Evolutionary conservation across 2,888 invertebrate genomes (phyloP), one percentile per base, ranked within the genome.

Genomic region (Cheilosia impressa): DNA sequence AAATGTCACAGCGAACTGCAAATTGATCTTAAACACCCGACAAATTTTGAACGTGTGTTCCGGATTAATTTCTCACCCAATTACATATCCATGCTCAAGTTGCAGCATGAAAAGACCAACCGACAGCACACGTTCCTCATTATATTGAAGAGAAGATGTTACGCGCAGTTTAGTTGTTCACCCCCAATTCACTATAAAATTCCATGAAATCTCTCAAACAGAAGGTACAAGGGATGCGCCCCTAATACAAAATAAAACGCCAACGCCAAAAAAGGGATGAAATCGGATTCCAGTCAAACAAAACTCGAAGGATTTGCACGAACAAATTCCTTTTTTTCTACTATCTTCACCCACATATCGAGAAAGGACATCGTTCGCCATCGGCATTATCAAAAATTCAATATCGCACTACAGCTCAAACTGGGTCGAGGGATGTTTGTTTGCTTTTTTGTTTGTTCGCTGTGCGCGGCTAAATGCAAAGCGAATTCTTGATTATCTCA

Each of bases 61-160:
- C n/a, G 77, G 85, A 85, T 85, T 85, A 85, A 72, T 72, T 85
- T 68, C 57, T 77, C 81, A 81, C 85, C 71, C 81, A 81, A 77
- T 69, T 75, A 53, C 65, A 58, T 50, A 9, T 55, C 34, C n/a
- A 66, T 27, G 41, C 72, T 85, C 81, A 72, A 76, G 55, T 85
- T 81, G 72, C 85, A 81, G 72, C 81, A 73, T 19, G 17, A 85
- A 85, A 85, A 77, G 81, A 52, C 27, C 85, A 85, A 65, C 75
- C 27, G 45, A 10, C 17, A 71, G 57, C 85, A 77, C 85, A 77
- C 76, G 85, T 68, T 85, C 24, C 76, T 81, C 71, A 85, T 85
- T 85, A 57, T 31, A 9, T 31, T 31, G 31, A 9, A 5, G 27
- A 55, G 10, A 79, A 75, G 53, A 69, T 80, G 66, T 38, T 50